These are phyloP conservation scores for Sebastes jordani DNA, from an alignment of 2,797 vertebrate species.

Conservation along the genomic window DNA sequence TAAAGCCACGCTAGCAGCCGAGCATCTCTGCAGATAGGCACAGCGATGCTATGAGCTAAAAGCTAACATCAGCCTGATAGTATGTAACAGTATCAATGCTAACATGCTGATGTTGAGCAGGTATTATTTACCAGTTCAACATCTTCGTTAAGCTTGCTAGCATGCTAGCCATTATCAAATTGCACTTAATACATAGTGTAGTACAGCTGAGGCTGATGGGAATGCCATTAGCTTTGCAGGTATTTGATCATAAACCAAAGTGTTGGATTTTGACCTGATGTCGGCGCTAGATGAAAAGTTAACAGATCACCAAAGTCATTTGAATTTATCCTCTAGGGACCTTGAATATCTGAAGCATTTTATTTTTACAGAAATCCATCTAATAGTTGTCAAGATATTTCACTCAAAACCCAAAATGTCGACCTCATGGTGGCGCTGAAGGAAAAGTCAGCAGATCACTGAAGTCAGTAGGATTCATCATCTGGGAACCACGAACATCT, in stretches of 20 bases:
- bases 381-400: neutral
- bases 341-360: neutral
- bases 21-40: neutral
- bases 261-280: no score
- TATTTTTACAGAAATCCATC: neutral
- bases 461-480: neutral
- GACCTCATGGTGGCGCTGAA: neutral
- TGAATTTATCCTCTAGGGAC: neutral
- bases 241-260: neutral
- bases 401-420: neutral
- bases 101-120: neutral
- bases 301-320: neutral
- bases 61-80: neutral
- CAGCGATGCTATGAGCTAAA: neutral
- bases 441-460: neutral
- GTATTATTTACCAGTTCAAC: neutral
- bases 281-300: neutral
- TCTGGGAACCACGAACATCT: neutral
- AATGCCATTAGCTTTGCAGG: no score
- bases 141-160: neutral
- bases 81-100: neutral
- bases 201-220: neutral
- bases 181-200: neutral
- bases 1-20: neutral
- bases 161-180: neutral